These are phyloP conservation scores for Pseudopleuronectes americanus DNA, from an alignment of 2,797 vertebrate genomes.

Conservation along the genomic window DNA sequence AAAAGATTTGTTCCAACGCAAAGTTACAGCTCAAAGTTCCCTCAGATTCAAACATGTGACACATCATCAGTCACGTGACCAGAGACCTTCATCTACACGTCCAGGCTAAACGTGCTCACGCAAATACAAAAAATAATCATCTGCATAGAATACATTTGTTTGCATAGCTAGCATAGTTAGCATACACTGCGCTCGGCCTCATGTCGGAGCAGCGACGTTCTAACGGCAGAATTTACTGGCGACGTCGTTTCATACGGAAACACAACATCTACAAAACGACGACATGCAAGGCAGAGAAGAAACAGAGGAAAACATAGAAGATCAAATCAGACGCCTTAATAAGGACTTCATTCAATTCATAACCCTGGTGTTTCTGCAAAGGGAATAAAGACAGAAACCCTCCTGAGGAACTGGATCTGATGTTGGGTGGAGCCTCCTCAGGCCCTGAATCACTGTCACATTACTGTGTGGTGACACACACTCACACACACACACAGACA, in stretches of 20 bases:
- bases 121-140: constrained; percentile 12
- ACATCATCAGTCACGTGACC: constrained; percentile 1
- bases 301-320: no score
- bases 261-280: no score
- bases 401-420: not conserved
- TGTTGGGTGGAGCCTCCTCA: no score
- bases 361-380: constrained; percentile 40
- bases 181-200: constrained; percentile 13
- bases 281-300: no score
- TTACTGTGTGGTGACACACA: constrained; percentile 32
- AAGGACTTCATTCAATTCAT: no score
- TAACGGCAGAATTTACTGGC: constrained; percentile 25
- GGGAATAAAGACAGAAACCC: constrained; percentile 48
- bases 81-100: constrained; percentile 19
- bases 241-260: not conserved
- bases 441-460: no score
- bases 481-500: not conserved
- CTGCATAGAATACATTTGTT: constrained; percentile 39
- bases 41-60: no score
- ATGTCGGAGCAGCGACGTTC: constrained; percentile 17
- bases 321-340: not conserved
- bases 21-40: constrained; percentile 14
- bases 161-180: constrained; percentile 35
- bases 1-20: constrained; percentile 78
- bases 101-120: constrained; percentile 12